Conservation (phyloP, 2,888 invertebrate genomes). For the Drosophila antonietae region DNA sequence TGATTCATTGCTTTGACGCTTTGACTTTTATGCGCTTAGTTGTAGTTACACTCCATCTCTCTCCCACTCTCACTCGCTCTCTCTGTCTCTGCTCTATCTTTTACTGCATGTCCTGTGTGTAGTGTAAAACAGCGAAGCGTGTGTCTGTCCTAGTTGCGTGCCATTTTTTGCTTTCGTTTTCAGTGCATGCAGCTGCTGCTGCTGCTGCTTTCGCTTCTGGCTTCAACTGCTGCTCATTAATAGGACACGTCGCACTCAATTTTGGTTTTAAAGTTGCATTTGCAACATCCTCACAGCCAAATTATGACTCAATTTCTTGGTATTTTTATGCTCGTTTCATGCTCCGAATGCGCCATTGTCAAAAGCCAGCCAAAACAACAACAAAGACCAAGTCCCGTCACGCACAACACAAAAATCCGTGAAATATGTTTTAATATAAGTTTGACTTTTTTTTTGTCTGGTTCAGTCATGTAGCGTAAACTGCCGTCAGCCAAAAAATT, state of each 20-base stretch:
- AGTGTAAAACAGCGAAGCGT: conserved; percentile 12
- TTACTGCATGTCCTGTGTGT: conserved; percentile 9
- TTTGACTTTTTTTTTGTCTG: conserved; percentile 27
- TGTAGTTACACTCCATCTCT: conserved; percentile 22
- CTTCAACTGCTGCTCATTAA: conserved; percentile 47
- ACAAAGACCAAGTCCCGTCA: conserved; percentile 43
- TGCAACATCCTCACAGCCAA: conserved; percentile 41
- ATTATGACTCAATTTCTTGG: conserved; percentile 76
- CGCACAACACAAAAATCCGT: conserved; percentile 69
- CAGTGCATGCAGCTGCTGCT: conserved; percentile 25
- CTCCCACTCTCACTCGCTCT: not conserved
- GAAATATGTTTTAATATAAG: conserved; percentile 80
- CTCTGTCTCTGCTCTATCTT: not conserved
- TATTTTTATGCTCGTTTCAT: conserved; percentile 74
- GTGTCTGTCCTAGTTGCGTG: conserved; percentile 61
- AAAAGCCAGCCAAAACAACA: conserved; percentile 26
- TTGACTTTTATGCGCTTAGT: conserved; percentile 73
- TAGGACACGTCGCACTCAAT: conserved; percentile 56
- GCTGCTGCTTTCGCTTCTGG: conserved; percentile 19
- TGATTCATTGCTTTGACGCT: conserved; percentile 81
- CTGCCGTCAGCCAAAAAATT: conserved; percentile 23
- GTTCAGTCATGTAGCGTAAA: conserved; percentile 25
- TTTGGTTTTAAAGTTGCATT: conserved; percentile 60
- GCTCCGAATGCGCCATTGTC: conserved; percentile 50
- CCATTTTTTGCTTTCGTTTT: conserved; percentile 62